Percentiles rank a stretch among this genome's conserved stretches.
Evolutionary conservation across 2,113 vertebrate genomes (phyloP).

Genomic region (Malaclemys terrapin): DNA sequence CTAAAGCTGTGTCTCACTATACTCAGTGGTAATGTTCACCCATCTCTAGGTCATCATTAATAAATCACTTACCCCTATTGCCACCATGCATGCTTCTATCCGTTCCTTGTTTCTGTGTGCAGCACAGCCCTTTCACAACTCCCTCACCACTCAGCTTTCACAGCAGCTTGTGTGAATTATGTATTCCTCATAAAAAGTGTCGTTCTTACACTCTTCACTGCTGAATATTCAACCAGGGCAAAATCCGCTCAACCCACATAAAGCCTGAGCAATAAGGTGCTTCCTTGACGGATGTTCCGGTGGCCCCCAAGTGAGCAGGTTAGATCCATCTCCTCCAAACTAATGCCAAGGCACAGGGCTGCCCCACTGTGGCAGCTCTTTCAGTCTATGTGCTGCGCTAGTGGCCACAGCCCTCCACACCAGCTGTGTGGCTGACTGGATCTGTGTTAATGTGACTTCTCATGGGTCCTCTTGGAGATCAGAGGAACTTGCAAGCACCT

Average conservation of each 20-base stretch:
- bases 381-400: background rate
- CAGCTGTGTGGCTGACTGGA: background rate
- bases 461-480: background rate
- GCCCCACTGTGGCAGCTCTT: background rate
- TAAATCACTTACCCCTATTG: background rate
- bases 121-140: background rate
- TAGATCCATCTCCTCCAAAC: rapidly evolving
- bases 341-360: background rate
- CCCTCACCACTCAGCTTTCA: background rate
- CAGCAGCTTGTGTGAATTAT: background rate
- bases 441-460: slow-evolving; percentile 5
- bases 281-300: background rate
- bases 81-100: background rate
- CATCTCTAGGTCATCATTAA: background rate
- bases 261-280: rapidly evolving
- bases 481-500: background rate
- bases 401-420: background rate
- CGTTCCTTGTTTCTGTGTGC: background rate
- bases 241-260: background rate
- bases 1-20: background rate
- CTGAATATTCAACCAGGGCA: background rate
- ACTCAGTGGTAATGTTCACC: background rate
- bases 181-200: background rate
- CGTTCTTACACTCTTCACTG: background rate
- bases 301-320: too few species aligned